Evolutionary conservation across 2,113 vertebrate genomes (phyloP).

Genomic region (Sisor rabdophorus): DNA sequence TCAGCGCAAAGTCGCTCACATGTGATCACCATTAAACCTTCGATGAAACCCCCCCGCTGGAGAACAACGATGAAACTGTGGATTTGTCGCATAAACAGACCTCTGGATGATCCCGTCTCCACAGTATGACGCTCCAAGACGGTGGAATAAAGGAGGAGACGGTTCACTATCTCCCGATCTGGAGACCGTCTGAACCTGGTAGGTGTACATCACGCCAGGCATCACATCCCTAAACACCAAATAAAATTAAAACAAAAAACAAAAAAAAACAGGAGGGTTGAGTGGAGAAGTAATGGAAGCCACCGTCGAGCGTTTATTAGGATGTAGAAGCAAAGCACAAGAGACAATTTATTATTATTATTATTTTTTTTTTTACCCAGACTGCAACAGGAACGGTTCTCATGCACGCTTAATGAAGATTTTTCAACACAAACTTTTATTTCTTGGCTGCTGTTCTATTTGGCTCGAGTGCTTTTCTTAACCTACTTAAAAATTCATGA

Average conservation of each 20-base stretch:
- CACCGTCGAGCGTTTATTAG: background rate
- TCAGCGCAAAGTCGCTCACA: background rate
- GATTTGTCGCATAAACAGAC: conserved; percentile 17
- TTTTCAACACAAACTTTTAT: conserved; percentile 4
- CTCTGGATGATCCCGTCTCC: conserved; percentile 91
- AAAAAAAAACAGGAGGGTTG: background rate
- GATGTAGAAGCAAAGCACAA: background rate
- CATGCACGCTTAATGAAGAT: background rate
- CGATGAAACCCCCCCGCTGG: background rate
- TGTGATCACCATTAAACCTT: background rate
- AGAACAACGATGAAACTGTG: background rate
- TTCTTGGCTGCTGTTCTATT: conserved; percentile 10
- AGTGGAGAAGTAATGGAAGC: background rate
- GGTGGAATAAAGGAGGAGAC: conserved; percentile 77
- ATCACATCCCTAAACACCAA: conserved; percentile 74
- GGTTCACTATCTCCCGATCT: conserved; percentile 79
- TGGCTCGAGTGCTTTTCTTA: conserved; percentile 4
- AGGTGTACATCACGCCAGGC: conserved; percentile 73
- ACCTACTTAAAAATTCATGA: conserved; percentile 14
- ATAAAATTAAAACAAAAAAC: background rate
- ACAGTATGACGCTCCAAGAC: conserved; percentile 85
- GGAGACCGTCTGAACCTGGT: conserved; percentile 80
- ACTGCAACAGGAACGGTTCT: background rate
- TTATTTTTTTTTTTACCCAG: background rate
- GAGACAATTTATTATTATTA: no score